Evolutionary conservation across 1,140 invertebrate genomes (phyloP).

Genomic region (Formica selysi): DNA sequence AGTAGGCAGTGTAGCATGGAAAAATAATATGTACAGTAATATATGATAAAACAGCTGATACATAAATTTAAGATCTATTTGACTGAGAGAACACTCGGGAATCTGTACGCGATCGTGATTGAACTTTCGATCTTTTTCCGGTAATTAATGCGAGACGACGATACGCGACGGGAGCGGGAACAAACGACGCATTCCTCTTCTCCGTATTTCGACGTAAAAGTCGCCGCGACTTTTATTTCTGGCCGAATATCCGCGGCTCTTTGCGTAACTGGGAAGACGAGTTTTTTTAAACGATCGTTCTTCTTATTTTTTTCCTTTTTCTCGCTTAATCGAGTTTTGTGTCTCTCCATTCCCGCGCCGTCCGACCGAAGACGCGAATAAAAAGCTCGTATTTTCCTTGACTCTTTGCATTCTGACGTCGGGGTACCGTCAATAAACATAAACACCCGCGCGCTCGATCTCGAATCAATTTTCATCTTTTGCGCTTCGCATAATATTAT

Average conservation of each 20-base stretch:
- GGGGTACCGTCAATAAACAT: background rate
- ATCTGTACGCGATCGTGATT: background rate
- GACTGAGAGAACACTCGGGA: background rate
- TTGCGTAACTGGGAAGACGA: slow-evolving; percentile 78
- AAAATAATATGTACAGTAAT: no score
- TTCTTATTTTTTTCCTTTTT: background rate
- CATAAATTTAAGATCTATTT: no score
- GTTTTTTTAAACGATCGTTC: slow-evolving; percentile 73
- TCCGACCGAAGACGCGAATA: slow-evolving; percentile 20
- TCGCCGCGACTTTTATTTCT: slow-evolving; percentile 43
- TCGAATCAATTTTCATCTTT: no score
- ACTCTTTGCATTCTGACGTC: slow-evolving; percentile 27
- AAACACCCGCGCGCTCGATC: background rate
- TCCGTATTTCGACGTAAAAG: slow-evolving; percentile 50
- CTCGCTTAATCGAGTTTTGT: slow-evolving; percentile 36
- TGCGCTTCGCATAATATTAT: no score
- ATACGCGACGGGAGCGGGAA: background rate
- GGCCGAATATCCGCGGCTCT: slow-evolving; percentile 41
- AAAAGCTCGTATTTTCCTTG: slow-evolving; percentile 38
- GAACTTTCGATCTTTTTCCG: background rate
- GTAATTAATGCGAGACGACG: background rate
- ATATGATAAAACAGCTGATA: no score
- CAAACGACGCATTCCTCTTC: slow-evolving; percentile 18
- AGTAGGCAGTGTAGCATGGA: no score
- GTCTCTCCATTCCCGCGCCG: background rate